phyloP scores from a whole-genome alignment of 2,888 invertebrate genomes.

The Marasmarcha lunaedactyla region DNA sequence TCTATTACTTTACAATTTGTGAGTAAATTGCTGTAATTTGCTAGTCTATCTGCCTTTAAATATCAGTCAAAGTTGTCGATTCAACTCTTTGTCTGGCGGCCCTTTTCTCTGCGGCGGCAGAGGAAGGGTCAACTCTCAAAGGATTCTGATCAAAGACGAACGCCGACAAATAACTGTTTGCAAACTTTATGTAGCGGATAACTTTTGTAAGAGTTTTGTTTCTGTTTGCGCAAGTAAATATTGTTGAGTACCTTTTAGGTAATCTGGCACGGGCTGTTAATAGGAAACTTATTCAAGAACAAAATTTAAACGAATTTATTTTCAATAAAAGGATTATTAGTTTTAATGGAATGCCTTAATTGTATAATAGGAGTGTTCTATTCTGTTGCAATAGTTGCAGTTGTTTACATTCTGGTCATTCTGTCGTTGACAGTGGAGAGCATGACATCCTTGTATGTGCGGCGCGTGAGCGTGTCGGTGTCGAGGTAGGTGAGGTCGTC shows the following conservation, averaged over 20 bases:
- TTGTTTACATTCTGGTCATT: slow-evolving; percentile 37
- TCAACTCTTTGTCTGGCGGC: background rate
- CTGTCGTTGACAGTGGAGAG: slow-evolving; percentile 43
- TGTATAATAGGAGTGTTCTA: background rate
- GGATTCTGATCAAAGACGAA: slow-evolving; percentile 11
- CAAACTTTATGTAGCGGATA: background rate
- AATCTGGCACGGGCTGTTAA: too few relatives aligned
- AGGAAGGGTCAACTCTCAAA: slow-evolving; percentile 6
- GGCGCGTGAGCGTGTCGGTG: slow-evolving; percentile 40
- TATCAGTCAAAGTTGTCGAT: background rate
- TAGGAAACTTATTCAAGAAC: too few relatives aligned
- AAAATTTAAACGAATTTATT: too few relatives aligned
- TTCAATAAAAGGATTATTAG: background rate
- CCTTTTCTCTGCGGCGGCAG: too few relatives aligned
- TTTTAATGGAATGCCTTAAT: background rate
- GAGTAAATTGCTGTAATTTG: too few relatives aligned
- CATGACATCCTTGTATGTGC: slow-evolving; percentile 54
- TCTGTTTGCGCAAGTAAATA: too few relatives aligned
- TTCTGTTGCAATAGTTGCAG: background rate
- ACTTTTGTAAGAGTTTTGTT: too few relatives aligned
- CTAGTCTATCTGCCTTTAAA: too few relatives aligned
- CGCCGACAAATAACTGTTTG: slow-evolving; percentile 1
- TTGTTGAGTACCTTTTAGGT: too few relatives aligned
- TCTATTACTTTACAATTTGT: too few relatives aligned
- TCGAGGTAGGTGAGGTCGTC: slow-evolving; percentile 54